Conservation (phyloP, 2,113 vertebrate genomes). For the Onychostoma macrolepis region DNA sequence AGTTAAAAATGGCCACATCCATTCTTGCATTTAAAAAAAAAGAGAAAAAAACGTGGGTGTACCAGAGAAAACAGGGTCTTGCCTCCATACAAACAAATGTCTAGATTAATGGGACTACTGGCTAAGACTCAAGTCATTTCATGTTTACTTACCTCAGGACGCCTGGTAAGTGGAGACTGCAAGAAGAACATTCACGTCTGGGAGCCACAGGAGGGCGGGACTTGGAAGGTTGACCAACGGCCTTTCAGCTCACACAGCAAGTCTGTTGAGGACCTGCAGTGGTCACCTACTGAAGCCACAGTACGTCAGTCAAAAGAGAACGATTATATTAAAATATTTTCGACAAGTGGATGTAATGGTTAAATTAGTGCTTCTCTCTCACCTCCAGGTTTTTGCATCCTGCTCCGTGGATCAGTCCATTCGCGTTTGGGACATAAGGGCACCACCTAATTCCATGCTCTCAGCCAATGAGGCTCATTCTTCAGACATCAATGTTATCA, state of each 20-base stretch:
- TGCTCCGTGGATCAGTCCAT: slow-evolving; percentile 88
- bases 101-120: not conserved
- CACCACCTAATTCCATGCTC: slow-evolving; percentile 88
- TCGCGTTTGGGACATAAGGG: slow-evolving; percentile 86
- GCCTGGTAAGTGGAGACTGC: slow-evolving; percentile 86
- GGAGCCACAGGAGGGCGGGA: slow-evolving; percentile 83
- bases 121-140: not conserved
- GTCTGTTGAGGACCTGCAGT: slow-evolving; percentile 91
- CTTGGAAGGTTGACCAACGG: slow-evolving; percentile 88
- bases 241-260: slow-evolving; percentile 86
- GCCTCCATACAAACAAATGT: not conserved
- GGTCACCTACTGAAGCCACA: slow-evolving; percentile 91
- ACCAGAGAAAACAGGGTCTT: not conserved
- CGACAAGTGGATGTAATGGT: not conserved
- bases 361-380: not conserved
- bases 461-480: slow-evolving; percentile 79
- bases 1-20: too few relatives aligned
- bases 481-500: slow-evolving; percentile 87
- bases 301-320: slow-evolving; percentile 66
- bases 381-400: slow-evolving; percentile 86
- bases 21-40: too few relatives aligned
- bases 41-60: not conserved
- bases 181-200: slow-evolving; percentile 92
- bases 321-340: not conserved
- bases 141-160: slow-evolving; percentile 70